Percentiles rank a stretch among this genome's conserved stretches.
These are phyloP conservation scores for Leucozona laternaria DNA, from an alignment of 2,888 invertebrate species.

Conservation along the genomic window DNA sequence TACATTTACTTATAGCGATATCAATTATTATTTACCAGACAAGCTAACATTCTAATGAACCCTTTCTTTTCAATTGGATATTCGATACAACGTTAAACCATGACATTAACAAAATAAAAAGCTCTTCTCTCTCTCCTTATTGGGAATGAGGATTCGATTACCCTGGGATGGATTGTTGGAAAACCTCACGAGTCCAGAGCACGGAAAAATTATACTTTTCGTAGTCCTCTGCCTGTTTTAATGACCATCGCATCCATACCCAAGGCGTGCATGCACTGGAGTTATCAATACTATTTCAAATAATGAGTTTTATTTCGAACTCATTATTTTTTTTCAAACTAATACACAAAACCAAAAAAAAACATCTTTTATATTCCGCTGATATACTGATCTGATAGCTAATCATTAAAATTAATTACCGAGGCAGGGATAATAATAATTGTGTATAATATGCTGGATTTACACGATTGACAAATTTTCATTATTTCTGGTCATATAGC, in stretches of 20 bases:
- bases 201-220: constrained; percentile 36
- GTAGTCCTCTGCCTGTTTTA: constrained; percentile 36
- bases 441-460: background rate
- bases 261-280: constrained; percentile 25
- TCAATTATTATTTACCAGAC: constrained; percentile 9
- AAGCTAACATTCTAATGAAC: constrained; percentile 29
- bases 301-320: constrained; percentile 55
- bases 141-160: constrained; percentile 48
- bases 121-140: constrained; percentile 10
- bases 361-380: background rate
- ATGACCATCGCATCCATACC: constrained; percentile 36
- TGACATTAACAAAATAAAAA: background rate
- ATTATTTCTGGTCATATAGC: too few relatives aligned
- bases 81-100: constrained; percentile 18
- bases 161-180: constrained; percentile 20
- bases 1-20: background rate
- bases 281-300: background rate
- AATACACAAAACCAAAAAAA: background rate
- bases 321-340: constrained; percentile 43
- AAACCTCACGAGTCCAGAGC: background rate
- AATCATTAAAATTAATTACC: background rate
- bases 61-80: constrained; percentile 7
- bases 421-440: background rate
- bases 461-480: background rate
- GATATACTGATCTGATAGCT: background rate